A percentile compares a stretch with the other conserved stretches of the same genome.
These are phyloP conservation scores for Recurvirostra avosetta DNA, from an alignment of 2,113 vertebrate genomes.

Conservation along the genomic window DNA sequence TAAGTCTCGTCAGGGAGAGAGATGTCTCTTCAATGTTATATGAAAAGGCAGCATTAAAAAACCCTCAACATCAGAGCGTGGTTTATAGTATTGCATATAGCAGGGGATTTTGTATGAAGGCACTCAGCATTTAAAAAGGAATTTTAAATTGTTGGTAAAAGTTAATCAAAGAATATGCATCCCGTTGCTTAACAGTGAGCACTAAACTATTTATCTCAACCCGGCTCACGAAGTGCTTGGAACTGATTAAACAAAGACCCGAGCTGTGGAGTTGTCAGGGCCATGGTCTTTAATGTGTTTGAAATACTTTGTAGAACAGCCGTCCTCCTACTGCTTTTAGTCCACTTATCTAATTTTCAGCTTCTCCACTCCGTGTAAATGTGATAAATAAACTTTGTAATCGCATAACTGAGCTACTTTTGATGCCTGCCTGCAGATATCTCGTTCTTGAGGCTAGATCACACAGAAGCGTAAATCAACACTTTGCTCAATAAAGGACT, in stretches of 20 bases:
- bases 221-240: accelerated
- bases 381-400: constrained; percentile 13
- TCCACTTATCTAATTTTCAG: background rate
- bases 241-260: background rate
- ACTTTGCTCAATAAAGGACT: background rate
- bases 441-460: background rate
- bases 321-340: background rate
- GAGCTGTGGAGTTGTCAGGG: background rate
- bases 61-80: background rate
- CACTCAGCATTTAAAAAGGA: background rate
- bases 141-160: background rate
- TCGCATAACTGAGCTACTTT: background rate
- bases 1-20: background rate
- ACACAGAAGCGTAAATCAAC: background rate
- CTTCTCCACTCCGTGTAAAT: background rate
- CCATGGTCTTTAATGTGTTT: background rate
- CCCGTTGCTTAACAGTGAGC: background rate
- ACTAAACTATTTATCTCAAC: background rate
- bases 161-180: background rate
- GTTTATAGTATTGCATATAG: background rate
- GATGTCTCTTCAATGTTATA: background rate
- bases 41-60: background rate
- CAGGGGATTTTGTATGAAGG: background rate
- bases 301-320: background rate
- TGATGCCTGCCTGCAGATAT: background rate